These are phyloP conservation scores for Augochlorella aurata DNA, from an alignment of 2,888 invertebrate genomes.

Conservation along the genomic window DNA sequence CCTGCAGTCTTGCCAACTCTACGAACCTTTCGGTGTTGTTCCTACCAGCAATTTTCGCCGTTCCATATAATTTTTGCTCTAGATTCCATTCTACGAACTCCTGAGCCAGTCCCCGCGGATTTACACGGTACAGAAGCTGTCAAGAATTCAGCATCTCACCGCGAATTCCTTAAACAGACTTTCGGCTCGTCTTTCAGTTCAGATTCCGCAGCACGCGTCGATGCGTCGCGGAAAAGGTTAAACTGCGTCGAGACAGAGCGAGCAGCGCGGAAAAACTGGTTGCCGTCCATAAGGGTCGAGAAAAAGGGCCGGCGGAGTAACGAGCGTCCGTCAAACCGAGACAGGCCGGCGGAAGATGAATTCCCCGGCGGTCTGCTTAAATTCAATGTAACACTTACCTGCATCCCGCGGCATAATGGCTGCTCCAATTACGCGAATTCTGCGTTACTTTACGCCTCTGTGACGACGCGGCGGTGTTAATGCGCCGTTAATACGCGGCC, in stretches of 20 bases:
- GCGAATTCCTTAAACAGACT: too few species aligned
- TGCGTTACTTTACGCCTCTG: slow-evolving; percentile 56
- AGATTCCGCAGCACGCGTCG: too few species aligned
- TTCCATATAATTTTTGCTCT: too few species aligned
- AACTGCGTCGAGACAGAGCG: neutral
- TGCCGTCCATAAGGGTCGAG: neutral
- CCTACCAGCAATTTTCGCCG: neutral
- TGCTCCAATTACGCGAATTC: slow-evolving; percentile 68
- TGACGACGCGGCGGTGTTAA: slow-evolving; percentile 59
- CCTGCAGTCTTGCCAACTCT: too few species aligned
- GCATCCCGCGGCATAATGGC: slow-evolving; percentile 57
- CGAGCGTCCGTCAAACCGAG: slow-evolving; percentile 43
- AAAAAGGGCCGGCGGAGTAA: slow-evolving; percentile 16
- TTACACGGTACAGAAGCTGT: too few species aligned
- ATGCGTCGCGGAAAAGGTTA: too few species aligned
- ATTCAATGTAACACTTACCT: slow-evolving; percentile 63
- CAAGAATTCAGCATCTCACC: neutral
- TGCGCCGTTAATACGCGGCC: slow-evolving; percentile 64
- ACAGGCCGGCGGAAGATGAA: slow-evolving; percentile 47
- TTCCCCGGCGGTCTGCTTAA: slow-evolving; percentile 48
- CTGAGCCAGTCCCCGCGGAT: too few species aligned
- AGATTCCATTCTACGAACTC: too few species aligned
- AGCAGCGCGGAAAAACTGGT: neutral
- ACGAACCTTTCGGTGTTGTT: too few species aligned
- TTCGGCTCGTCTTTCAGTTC: too few species aligned